Percentiles rank a stretch among this genome's conserved stretches.
Evolutionary conservation across 2,113 vertebrate genomes (phyloP).

Genomic region (Leptosomus discolor): DNA sequence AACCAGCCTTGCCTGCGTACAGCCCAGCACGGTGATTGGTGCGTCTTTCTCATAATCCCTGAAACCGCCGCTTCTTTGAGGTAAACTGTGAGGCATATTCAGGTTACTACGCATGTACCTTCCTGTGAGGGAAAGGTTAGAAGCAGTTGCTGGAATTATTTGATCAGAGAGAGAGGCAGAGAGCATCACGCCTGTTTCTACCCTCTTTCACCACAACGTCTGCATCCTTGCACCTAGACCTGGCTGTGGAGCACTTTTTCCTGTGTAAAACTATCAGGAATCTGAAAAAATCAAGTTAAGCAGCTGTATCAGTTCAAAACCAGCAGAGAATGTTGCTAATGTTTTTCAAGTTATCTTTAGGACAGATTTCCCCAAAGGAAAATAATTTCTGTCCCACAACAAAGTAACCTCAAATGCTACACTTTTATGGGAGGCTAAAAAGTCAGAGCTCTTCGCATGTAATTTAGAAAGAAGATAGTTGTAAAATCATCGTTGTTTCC

Average conservation of each 20-base stretch:
- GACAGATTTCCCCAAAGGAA: background rate
- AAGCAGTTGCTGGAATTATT: background rate
- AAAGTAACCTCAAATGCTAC: background rate
- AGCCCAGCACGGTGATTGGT: constrained; percentile 95
- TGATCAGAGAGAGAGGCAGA: background rate
- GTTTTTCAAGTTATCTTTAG: background rate
- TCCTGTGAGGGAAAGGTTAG: constrained; percentile 69
- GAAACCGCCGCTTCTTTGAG: constrained; percentile 85
- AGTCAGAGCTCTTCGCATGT: background rate
- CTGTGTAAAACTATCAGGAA: background rate
- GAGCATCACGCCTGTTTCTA: background rate
- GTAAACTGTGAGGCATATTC: constrained; percentile 93
- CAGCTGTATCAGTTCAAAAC: background rate
- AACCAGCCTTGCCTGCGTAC: constrained; percentile 91
- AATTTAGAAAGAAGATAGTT: background rate
- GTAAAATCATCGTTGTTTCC: background rate
- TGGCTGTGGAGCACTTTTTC: background rate
- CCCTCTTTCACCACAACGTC: background rate
- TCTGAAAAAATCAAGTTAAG: background rate
- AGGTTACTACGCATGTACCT: constrained; percentile 93
- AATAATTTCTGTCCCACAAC: background rate
- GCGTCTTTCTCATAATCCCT: constrained; percentile 95
- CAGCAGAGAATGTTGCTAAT: background rate
- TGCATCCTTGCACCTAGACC: background rate
- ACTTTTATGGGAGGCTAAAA: background rate